phyloP scores from a whole-genome alignment of 2,113 vertebrate species.

The Chionomys nivalis region DNA sequence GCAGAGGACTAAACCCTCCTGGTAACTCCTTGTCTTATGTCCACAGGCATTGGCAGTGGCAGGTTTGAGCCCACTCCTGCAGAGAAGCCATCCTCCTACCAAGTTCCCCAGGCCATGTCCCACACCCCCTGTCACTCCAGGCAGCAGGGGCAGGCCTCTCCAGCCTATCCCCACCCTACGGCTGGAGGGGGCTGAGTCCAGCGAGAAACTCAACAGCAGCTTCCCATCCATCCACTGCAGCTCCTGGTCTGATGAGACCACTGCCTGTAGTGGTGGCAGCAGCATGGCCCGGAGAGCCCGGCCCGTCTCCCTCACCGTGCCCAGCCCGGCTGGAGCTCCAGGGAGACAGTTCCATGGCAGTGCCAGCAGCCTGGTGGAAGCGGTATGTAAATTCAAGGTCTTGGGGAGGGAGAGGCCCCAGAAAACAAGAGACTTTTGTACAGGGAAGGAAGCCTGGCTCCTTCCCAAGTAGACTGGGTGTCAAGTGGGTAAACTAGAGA shows the following conservation, averaged over 20 bases:
- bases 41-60: conserved; percentile 93
- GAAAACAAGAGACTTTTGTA: background rate
- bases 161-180: conserved; percentile 90
- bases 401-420: rapidly evolving
- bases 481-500: background rate
- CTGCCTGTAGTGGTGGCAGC: conserved; percentile 81
- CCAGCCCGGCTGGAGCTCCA: conserved; percentile 87
- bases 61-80: conserved; percentile 94
- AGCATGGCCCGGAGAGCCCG: conserved; percentile 87
- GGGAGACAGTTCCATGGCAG: conserved; percentile 93
- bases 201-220: conserved; percentile 97
- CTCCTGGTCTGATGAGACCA: conserved; percentile 88
- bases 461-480: background rate
- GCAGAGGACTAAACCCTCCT: background rate
- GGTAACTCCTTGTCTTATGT: conserved; percentile 34
- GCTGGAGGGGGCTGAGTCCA: conserved; percentile 90
- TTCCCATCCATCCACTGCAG: conserved; percentile 95
- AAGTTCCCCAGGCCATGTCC: conserved; percentile 90
- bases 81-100: conserved; percentile 96
- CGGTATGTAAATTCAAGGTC: conserved; percentile 87
- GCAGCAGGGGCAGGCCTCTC: conserved; percentile 85
- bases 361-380: conserved; percentile 97
- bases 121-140: conserved; percentile 91
- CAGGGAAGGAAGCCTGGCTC: background rate
- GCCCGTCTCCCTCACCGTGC: conserved; percentile 94